A percentile compares a stretch with the other conserved stretches of the same genome.
phyloP scores from a whole-genome alignment of 2,888 invertebrate genomes.

The Drosophila mimetica region DNA sequence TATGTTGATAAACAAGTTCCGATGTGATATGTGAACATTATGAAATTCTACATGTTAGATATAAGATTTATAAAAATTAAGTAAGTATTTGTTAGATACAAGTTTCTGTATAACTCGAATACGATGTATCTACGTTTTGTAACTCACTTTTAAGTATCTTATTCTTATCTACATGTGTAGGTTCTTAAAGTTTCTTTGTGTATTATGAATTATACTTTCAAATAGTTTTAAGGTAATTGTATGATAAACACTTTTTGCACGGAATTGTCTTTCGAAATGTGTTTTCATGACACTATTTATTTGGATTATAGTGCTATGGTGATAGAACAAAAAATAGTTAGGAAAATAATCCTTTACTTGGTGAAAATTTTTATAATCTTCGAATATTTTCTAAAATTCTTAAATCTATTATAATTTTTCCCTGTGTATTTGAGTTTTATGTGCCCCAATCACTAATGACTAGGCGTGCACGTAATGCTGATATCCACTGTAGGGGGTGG shows the following conservation, averaged over 20 bases:
- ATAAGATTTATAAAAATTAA: no score
- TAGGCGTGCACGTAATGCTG: background rate
- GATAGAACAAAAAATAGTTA: background rate
- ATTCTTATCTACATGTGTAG: background rate
- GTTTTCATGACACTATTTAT: no score
- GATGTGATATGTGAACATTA: background rate
- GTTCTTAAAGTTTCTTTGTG: background rate
- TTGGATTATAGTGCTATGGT: no score
- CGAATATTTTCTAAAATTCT: no score
- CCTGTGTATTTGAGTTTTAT: background rate
- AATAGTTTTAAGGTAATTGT: background rate
- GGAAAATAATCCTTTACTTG: background rate
- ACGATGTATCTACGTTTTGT: background rate
- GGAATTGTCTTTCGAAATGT: no score
- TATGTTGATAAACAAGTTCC: background rate
- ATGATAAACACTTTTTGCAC: no score
- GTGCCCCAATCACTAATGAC: conserved; percentile 14
- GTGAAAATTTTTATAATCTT: no score
- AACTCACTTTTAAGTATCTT: background rate
- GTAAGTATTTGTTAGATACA: no score
- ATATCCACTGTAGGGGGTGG: conserved; percentile 5
- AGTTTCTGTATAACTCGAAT: no score
- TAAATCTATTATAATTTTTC: background rate
- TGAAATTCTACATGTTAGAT: no score
- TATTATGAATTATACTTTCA: background rate